These are phyloP conservation scores for Microcebus murinus DNA, from an alignment of 2,113 vertebrate genomes.

Conservation along the genomic window DNA sequence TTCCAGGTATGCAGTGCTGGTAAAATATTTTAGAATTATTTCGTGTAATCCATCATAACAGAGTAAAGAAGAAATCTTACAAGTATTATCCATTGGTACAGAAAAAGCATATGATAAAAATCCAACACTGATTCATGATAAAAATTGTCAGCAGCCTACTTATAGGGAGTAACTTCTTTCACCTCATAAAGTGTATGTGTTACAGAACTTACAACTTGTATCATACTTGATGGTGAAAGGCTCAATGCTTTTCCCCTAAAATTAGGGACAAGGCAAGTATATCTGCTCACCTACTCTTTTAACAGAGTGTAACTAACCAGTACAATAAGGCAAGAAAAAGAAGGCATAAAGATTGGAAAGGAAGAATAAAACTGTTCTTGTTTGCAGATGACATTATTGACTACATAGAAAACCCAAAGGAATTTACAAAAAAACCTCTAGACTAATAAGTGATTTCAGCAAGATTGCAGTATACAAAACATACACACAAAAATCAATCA, in stretches of 20 bases:
- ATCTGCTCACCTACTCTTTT: fast-evolving
- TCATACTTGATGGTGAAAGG: not conserved
- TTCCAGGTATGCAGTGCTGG: not conserved
- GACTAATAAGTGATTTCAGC: not conserved
- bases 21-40: not conserved
- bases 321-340: too few species aligned
- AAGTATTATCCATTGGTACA: not conserved
- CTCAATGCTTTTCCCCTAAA: not conserved
- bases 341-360: not conserved
- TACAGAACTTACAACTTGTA: not conserved
- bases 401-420: not conserved
- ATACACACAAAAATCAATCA: not conserved
- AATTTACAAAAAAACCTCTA: not conserved
- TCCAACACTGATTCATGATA: not conserved
- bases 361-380: not conserved
- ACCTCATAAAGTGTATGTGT: not conserved
- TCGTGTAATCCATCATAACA: not conserved
- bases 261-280: too few species aligned
- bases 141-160: not conserved
- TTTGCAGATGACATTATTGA: not conserved
- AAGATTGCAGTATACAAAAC: not conserved
- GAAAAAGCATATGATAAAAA: not conserved
- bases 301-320: not conserved
- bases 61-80: not conserved
- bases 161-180: not conserved